Evolutionary conservation across 2,888 invertebrate species (phyloP).

Genomic region (Brachyptera risi): DNA sequence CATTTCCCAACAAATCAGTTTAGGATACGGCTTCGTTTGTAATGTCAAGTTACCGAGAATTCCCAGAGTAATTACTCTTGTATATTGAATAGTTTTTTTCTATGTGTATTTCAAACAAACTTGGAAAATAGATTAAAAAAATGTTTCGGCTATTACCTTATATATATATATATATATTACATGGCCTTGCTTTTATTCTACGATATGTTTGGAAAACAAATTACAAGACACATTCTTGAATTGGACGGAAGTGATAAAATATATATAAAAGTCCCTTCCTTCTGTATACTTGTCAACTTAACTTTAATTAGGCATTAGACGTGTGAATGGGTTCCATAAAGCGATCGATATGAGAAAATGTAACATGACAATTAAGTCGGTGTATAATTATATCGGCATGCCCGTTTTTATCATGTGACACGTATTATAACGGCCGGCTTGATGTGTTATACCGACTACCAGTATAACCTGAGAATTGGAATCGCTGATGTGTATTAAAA

Average conservation of each 20-base stretch:
- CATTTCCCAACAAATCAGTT: constrained; percentile 9
- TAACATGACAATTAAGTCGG: too few species aligned
- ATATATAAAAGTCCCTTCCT: background rate
- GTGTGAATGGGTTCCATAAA: background rate
- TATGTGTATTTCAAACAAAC: background rate
- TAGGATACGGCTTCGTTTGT: background rate
- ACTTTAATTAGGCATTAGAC: constrained; percentile 11
- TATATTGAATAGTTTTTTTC: too few species aligned
- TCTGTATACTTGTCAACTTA: constrained; percentile 1
- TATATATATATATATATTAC: too few species aligned
- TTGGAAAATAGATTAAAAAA: constrained; percentile 17
- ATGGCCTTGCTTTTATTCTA: background rate
- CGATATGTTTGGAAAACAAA: background rate
- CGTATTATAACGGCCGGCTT: too few species aligned
- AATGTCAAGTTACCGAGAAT: background rate
- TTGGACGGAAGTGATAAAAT: constrained; percentile 12
- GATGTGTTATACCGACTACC: too few species aligned
- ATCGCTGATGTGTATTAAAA: too few species aligned
- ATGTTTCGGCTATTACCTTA: constrained; percentile 5
- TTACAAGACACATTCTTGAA: background rate
- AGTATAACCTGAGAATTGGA: too few species aligned
- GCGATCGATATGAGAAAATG: background rate
- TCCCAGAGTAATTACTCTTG: constrained; percentile 3
- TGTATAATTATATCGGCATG: too few species aligned
- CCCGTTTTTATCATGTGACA: too few species aligned